Conservation (phyloP, 1,140 invertebrate genomes). For the Samia ricini region DNA sequence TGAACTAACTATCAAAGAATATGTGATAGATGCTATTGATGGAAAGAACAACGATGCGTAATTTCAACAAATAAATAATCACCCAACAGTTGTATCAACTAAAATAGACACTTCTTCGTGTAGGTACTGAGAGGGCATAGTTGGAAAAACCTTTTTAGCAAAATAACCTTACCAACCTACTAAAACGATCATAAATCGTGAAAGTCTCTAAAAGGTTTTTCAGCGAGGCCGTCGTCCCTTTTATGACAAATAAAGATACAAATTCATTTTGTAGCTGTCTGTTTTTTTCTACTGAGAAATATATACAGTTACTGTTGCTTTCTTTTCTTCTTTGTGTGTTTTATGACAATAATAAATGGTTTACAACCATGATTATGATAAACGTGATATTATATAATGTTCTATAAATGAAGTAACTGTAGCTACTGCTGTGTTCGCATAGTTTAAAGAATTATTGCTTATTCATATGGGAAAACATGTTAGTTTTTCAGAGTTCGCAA, state of each 20-base stretch:
- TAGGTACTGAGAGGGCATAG: background rate
- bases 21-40: no score
- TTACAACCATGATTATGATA: background rate
- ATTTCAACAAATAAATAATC: no score
- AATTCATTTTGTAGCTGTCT: conserved; percentile 8
- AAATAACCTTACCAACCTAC: background rate
- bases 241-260: conserved; percentile 4
- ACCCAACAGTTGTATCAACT: no score
- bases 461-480: no score
- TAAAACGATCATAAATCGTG: background rate
- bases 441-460: no score
- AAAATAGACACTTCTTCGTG: background rate
- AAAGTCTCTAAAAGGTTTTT: conserved; percentile 4
- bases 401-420: no score
- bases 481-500: no score
- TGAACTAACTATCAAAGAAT: no score
- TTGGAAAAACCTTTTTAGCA: background rate
- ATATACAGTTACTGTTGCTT: background rate
- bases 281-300: background rate
- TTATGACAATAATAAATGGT: background rate
- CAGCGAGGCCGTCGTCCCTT: background rate
- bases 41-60: no score
- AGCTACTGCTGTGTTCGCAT: no score
- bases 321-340: background rate
- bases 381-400: background rate